Conservation (phyloP, 2,797 vertebrate species). For the Pitangus sulphuratus region DNA sequence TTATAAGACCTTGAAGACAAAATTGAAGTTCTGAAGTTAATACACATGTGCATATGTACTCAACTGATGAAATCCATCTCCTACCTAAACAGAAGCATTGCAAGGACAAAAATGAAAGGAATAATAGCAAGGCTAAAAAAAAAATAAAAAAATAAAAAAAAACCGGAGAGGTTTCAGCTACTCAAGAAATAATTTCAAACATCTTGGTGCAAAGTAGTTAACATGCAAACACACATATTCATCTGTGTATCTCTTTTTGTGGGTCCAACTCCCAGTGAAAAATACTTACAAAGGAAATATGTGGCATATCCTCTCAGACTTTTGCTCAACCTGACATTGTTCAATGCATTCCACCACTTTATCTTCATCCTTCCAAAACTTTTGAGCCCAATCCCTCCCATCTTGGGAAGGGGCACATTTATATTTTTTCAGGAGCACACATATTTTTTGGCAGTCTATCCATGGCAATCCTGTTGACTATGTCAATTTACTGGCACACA, state of each 20-base stretch:
- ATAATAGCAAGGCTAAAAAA: background rate
- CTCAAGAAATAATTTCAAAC: background rate
- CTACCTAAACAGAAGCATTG: background rate
- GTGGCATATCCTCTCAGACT: background rate
- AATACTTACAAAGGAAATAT: background rate
- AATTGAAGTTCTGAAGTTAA: background rate
- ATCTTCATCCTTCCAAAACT: background rate
- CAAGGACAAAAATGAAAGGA: background rate
- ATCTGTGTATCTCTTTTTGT: background rate
- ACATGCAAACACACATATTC: background rate
- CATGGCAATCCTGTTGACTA: background rate
- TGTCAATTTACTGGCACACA: background rate
- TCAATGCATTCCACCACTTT: background rate
- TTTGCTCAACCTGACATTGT: background rate
- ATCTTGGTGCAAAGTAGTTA: background rate
- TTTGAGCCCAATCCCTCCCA: background rate
- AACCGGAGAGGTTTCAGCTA: background rate
- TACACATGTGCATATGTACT: rapidly evolving
- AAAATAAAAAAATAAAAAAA: too few relatives aligned
- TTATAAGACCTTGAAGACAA: background rate
- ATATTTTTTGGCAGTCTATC: background rate
- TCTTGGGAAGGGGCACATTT: background rate
- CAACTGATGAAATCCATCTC: background rate
- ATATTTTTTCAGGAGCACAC: background rate
- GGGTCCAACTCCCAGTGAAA: background rate